Percentiles rank a stretch among this genome's conserved stretches.
These are phyloP conservation scores for Spermophilus dauricus DNA, from an alignment of 2,113 vertebrate genomes.

Conservation along the genomic window DNA sequence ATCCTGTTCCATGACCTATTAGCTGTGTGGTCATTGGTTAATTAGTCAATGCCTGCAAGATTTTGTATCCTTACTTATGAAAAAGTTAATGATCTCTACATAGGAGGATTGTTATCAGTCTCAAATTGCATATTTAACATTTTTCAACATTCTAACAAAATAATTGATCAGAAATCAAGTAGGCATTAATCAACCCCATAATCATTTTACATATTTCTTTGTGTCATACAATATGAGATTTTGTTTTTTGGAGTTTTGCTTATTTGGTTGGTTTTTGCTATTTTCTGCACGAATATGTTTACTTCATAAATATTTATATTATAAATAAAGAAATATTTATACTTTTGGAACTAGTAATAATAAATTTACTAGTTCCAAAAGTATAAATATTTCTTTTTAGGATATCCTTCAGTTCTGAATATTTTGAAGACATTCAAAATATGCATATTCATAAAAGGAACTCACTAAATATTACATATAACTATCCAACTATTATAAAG, in stretches of 20 bases:
- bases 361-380: neutral
- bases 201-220: neutral
- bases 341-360: too few relatives aligned
- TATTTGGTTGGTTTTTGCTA: neutral
- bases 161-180: constrained; percentile 12
- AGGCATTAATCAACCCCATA: neutral
- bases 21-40: neutral
- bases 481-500: neutral
- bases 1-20: neutral
- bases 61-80: neutral
- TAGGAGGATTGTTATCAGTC: neutral
- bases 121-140: neutral
- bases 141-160: constrained; percentile 30
- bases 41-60: neutral
- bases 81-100: neutral
- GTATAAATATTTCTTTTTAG: neutral
- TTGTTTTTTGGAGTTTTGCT: neutral
- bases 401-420: neutral
- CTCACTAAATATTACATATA: neutral
- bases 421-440: neutral
- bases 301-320: too few relatives aligned
- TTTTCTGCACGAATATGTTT: constrained; percentile 15
- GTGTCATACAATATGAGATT: neutral
- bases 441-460: neutral
- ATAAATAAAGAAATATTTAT: too few relatives aligned